Evolutionary conservation across 2,888 invertebrate species (phyloP).

Genomic region (Meteorus colon): DNA sequence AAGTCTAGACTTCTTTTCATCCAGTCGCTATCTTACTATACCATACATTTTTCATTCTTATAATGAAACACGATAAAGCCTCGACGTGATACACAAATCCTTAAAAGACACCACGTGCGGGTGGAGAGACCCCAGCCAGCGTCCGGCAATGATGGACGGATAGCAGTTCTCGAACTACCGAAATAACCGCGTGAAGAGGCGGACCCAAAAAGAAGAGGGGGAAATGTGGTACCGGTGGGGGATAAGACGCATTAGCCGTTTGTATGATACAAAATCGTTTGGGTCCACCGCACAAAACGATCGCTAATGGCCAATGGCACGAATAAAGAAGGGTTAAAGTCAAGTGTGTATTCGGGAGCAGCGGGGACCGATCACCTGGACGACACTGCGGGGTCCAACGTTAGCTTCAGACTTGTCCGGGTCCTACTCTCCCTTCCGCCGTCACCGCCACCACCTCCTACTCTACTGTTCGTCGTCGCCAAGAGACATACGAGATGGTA

Average conservation of each 20-base stretch:
- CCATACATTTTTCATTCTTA: neutral
- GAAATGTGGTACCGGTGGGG: neutral
- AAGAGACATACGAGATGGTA: slow-evolving; percentile 26
- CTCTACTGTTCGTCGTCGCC: slow-evolving; percentile 35
- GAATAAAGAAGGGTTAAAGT: slow-evolving; percentile 22
- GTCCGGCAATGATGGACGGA: slow-evolving; percentile 12
- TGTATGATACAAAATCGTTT: slow-evolving; percentile 7
- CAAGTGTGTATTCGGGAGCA: slow-evolving; percentile 43
- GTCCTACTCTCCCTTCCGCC: slow-evolving; percentile 49
- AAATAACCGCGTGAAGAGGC: slow-evolving; percentile 6
- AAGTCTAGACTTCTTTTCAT: neutral
- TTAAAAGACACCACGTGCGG: slow-evolving; percentile 12
- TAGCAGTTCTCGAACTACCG: neutral
- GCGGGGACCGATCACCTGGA: slow-evolving; percentile 59
- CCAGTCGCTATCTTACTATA: neutral
- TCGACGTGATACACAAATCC: neutral
- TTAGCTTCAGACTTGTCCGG: slow-evolving; percentile 33
- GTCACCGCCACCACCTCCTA: slow-evolving; percentile 47
- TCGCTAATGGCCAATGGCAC: slow-evolving; percentile 31
- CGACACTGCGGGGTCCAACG: slow-evolving; percentile 57
- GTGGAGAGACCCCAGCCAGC: neutral
- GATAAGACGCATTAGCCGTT: slow-evolving; percentile 22
- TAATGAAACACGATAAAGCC: neutral
- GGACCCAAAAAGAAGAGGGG: neutral
- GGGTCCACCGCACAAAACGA: slow-evolving; percentile 19